These are phyloP conservation scores for Agonopterix alstromeriana DNA, from an alignment of 2,888 invertebrate species.

Conservation along the genomic window DNA sequence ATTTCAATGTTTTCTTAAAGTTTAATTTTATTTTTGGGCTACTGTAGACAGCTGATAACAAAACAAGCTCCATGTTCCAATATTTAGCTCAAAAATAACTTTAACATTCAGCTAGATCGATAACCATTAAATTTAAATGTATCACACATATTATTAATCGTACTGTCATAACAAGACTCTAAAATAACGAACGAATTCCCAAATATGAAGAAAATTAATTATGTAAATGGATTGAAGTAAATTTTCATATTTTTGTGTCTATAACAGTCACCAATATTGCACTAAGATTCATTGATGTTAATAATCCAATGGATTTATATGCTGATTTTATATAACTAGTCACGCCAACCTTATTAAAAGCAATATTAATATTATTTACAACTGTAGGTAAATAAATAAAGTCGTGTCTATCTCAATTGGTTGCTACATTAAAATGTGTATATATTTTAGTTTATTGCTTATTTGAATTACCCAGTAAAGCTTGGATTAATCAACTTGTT, in stretches of 20 bases:
- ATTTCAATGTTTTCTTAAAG: slow-evolving; percentile 25
- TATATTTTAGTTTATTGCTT: slow-evolving; percentile 6
- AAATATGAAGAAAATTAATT: slow-evolving; percentile 37
- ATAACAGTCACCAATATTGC: slow-evolving; percentile 13
- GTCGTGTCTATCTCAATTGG: slow-evolving; percentile 28
- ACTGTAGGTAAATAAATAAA: slow-evolving; percentile 27
- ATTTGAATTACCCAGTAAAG: slow-evolving; percentile 20
- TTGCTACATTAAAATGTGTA: slow-evolving; percentile 12
- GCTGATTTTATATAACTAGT: slow-evolving; percentile 28
- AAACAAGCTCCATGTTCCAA: background rate
- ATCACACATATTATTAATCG: too few species aligned
- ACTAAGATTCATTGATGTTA: slow-evolving; percentile 22
- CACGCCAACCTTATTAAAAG: slow-evolving; percentile 24
- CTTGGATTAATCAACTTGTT: background rate
- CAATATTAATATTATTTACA: slow-evolving; percentile 28
- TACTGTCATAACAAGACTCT: slow-evolving; percentile 1
- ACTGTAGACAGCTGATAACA: background rate
- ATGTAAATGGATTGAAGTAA: slow-evolving; percentile 34
- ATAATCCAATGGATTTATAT: slow-evolving; percentile 37
- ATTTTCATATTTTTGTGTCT: slow-evolving; percentile 27
- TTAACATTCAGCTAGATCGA: too few species aligned
- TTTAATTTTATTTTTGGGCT: background rate
- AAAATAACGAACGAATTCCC: slow-evolving; percentile 36
- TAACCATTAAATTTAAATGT: too few species aligned
- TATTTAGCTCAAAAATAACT: too few species aligned